Evolutionary conservation across 2,113 vertebrate species (phyloP).

Genomic region (Meleagris gallopavo): DNA sequence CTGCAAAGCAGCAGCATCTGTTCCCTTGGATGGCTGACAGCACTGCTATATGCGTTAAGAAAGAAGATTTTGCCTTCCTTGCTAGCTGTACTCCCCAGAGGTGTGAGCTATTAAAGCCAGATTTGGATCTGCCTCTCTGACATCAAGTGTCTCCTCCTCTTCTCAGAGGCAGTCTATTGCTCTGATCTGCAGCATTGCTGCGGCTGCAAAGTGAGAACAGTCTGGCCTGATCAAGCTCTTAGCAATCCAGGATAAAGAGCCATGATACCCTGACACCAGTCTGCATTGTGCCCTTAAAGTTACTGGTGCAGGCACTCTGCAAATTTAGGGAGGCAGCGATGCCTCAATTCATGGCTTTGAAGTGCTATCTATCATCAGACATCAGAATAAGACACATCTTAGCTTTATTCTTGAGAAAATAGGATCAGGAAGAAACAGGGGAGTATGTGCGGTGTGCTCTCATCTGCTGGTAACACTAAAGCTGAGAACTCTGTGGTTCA

Average conservation of each 20-base stretch:
- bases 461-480: not conserved
- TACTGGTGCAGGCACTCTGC: not conserved
- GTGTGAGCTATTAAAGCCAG: slow-evolving; percentile 1
- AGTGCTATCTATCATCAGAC: not conserved
- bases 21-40: slow-evolving; percentile 52
- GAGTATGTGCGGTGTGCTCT: rapidly evolving
- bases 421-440: not conserved
- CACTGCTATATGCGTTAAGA: not conserved
- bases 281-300: not conserved
- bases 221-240: not conserved
- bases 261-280: not conserved
- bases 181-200: not conserved
- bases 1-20: slow-evolving; percentile 20
- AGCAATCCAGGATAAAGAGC: not conserved
- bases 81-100: not conserved
- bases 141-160: not conserved
- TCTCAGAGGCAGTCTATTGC: not conserved
- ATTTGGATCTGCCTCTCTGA: slow-evolving; percentile 13
- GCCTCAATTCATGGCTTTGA: not conserved
- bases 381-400: not conserved
- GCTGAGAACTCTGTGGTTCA: not conserved
- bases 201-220: not conserved
- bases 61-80: slow-evolving; percentile 9
- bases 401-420: not conserved
- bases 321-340: not conserved